Conservation (phyloP, 2,888 invertebrate genomes). For the Phyllotreta striolata region DNA sequence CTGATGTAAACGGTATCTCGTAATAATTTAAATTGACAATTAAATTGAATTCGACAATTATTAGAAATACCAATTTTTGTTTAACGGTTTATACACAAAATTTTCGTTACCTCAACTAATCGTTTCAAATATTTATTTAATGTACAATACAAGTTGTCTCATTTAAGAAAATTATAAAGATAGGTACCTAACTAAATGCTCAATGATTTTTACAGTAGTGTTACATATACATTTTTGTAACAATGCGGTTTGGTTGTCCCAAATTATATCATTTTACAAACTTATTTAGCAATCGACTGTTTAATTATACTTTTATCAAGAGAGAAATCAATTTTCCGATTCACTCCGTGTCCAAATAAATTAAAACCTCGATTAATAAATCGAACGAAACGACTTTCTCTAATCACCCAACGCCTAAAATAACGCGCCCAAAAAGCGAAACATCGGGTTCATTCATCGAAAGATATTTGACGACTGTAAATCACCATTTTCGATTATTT, state of each 20-base stretch:
- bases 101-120: background rate
- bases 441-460: slow-evolving; percentile 14
- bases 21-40: slow-evolving; percentile 13
- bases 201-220: no score
- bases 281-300: no score
- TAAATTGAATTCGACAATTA: slow-evolving; percentile 2
- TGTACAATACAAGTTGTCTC: no score
- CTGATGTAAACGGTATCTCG: slow-evolving; percentile 10
- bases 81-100: slow-evolving; percentile 9
- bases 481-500: slow-evolving; percentile 40
- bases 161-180: no score
- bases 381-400: slow-evolving; percentile 12
- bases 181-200: no score
- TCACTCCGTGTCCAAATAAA: background rate
- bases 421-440: background rate
- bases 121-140: no score
- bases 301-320: background rate
- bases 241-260: no score
- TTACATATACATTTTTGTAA: no score
- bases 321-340: slow-evolving; percentile 2
- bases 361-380: slow-evolving; percentile 11
- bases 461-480: slow-evolving; percentile 26
- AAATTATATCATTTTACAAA: no score
- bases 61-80: slow-evolving; percentile 1
- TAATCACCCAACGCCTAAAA: slow-evolving; percentile 8